Percentiles rank a stretch among this genome's conserved stretches.
Evolutionary conservation across 1,140 invertebrate genomes (phyloP).

Genomic region (Gryon sp.): DNA sequence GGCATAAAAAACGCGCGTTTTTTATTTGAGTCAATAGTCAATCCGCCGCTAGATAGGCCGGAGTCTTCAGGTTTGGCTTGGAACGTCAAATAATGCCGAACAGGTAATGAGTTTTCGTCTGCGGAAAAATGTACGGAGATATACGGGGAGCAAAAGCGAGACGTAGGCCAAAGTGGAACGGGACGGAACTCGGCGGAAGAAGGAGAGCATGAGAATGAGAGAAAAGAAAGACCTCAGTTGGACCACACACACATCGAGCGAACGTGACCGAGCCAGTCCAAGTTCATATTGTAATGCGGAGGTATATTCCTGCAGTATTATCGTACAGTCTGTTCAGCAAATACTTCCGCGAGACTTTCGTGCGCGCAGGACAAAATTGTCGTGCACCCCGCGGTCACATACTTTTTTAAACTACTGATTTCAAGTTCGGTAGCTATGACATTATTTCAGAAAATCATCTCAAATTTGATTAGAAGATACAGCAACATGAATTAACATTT

Average conservation of each 20-base stretch:
- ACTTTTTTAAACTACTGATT: conserved; percentile 15
- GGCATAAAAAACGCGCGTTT: conserved; percentile 12
- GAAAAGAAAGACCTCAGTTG: conserved; percentile 69
- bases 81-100: conserved; percentile 64
- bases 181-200: conserved; percentile 49
- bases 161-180: conserved; percentile 57
- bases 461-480: too few relatives aligned
- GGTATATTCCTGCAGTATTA: conserved; percentile 73
- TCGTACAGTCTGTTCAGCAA: conserved; percentile 74
- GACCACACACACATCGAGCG: conserved; percentile 77
- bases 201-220: conserved; percentile 64
- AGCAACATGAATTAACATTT: too few relatives aligned
- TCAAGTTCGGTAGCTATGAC: conserved; percentile 19
- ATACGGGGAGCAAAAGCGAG: conserved; percentile 43
- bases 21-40: conserved; percentile 37
- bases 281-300: conserved; percentile 78
- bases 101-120: conserved; percentile 73
- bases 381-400: conserved; percentile 26
- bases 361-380: conserved; percentile 38
- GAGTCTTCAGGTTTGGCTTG: conserved; percentile 50
- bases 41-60: conserved; percentile 22
- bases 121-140: conserved; percentile 59
- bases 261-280: conserved; percentile 78
- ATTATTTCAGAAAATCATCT: conserved; percentile 25
- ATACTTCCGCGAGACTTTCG: conserved; percentile 54